Evolutionary conservation across 2,888 invertebrate genomes (phyloP), one percentile per base, ranked within the genome.

Genomic region (Ecdyonurus torrentis): DNA sequence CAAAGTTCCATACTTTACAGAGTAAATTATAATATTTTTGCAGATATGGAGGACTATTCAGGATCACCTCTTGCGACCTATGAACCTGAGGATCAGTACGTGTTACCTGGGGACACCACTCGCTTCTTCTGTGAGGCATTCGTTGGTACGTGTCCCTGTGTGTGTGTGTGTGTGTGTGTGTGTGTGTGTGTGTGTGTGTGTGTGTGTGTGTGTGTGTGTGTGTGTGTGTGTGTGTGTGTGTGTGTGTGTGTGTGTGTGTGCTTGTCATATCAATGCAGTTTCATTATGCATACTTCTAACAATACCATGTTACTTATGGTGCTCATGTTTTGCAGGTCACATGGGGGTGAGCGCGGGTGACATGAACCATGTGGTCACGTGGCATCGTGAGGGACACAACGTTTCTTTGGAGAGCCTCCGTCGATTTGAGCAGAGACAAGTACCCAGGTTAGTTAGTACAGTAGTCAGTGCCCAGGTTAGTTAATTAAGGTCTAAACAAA

Each of bases 111-210:
- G 7, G 79, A 79, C 63, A 75, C 78, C n/a, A 77, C 84, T 37
- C 78, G 87, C 62, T 77, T 88, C 60, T 88, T 84, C 76, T 88
- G 89, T 74, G 89, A 88, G 75, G 87, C 87, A 59, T 86, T 87
- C 70, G 83, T 86, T 64, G 88, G 88, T 81, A 78, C 83, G 78
- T 71, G n/a, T n/a, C n/a, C n/a, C n/a, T n/a, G n/a, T n/a, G n/a
- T n/a, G n/a, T n/a, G n/a, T n/a, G n/a, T n/a, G n/a, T n/a, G n/a
- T n/a, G n/a, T n/a, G n/a, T n/a, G n/a, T n/a, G n/a, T n/a, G n/a
- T n/a, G n/a, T n/a, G n/a, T n/a, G n/a, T n/a, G n/a, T n/a, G n/a
- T n/a, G n/a, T n/a, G n/a, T n/a, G n/a, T n/a, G n/a, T n/a, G n/a
- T n/a, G n/a, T n/a, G n/a, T n/a, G n/a, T n/a, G n/a, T n/a, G n/a